Conservation (phyloP, 2,113 vertebrate genomes). For the rabbit (Oryctolagus cuniculus) region DNA sequence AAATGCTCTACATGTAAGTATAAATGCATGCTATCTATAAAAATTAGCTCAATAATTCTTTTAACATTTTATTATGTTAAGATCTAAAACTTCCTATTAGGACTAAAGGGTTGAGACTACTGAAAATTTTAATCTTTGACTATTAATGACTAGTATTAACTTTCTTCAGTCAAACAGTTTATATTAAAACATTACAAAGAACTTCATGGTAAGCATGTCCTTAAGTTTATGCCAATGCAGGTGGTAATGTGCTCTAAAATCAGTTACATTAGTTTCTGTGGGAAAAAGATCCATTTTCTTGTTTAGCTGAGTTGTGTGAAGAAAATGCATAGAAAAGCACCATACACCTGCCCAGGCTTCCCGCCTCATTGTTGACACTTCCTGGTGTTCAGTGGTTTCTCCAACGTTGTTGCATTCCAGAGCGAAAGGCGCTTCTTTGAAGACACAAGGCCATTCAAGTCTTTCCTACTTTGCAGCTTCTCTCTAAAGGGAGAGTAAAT, state of each 20-base stretch:
- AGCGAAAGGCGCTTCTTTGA: conserved; percentile 77
- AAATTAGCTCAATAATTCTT: conserved; percentile 29
- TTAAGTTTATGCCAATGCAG: conserved; percentile 1
- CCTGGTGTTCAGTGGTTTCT: conserved; percentile 62
- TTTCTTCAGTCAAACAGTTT: conserved; percentile 53
- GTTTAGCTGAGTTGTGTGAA: neutral
- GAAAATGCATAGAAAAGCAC: conserved; percentile 45
- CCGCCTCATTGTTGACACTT: conserved; percentile 69
- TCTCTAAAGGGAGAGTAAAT: conserved; percentile 72
- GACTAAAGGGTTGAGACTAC: conserved; percentile 12
- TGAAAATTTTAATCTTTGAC: conserved; percentile 51
- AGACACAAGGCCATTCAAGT: conserved; percentile 74
- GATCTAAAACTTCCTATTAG: neutral
- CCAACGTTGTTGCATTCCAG: conserved; percentile 75
- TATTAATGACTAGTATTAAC: conserved; percentile 7
- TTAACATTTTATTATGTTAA: conserved; percentile 18
- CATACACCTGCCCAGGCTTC: conserved; percentile 41
- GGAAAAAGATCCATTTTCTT: conserved; percentile 46
- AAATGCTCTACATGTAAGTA: conserved; percentile 21
- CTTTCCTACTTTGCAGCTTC: conserved; percentile 70
- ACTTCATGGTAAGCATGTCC: neutral
- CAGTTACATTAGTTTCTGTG: conserved; percentile 40
- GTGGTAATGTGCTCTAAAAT: conserved; percentile 46
- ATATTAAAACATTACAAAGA: conserved; percentile 46
- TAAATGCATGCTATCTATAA: conserved; percentile 44